Conservation (phyloP, 2,888 invertebrate genomes). For the Catocala sponsa region DNA sequence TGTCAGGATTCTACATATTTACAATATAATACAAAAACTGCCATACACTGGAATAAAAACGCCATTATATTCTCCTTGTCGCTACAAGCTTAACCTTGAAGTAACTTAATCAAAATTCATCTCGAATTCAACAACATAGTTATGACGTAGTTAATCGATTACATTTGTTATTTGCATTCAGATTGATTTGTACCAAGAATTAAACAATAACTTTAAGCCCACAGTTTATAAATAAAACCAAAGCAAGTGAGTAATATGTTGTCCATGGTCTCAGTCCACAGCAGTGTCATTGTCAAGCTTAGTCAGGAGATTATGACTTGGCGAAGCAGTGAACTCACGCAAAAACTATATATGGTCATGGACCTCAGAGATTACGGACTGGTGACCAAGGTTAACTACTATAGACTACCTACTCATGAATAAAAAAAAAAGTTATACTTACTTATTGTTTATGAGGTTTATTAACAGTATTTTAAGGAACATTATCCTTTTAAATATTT, state of each 20-base stretch:
- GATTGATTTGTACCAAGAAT: no score
- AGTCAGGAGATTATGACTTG: constrained; percentile 54
- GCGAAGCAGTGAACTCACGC: constrained; percentile 56
- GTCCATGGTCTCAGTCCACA: constrained; percentile 33
- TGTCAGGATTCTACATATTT: no score
- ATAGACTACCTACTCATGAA: constrained; percentile 29
- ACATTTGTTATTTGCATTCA: background rate
- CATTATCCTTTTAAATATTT: no score
- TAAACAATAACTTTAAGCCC: background rate
- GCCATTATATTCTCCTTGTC: no score
- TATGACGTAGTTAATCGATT: constrained; percentile 4
- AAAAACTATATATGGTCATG: constrained; percentile 70
- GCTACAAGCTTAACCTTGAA: background rate
- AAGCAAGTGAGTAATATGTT: constrained; percentile 27
- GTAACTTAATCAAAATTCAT: background rate
- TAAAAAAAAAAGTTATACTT: constrained; percentile 30
- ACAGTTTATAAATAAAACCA: constrained; percentile 26
- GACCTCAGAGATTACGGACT: constrained; percentile 62
- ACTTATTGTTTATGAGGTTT: background rate
- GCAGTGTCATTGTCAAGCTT: constrained; percentile 64
- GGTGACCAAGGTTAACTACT: constrained; percentile 68
- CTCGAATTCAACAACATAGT: background rate
- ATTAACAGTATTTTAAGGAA: no score
- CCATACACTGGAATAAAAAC: no score
- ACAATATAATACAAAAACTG: no score